phyloP scores from a whole-genome alignment of 2,888 invertebrate species.

The Leucania comma region DNA sequence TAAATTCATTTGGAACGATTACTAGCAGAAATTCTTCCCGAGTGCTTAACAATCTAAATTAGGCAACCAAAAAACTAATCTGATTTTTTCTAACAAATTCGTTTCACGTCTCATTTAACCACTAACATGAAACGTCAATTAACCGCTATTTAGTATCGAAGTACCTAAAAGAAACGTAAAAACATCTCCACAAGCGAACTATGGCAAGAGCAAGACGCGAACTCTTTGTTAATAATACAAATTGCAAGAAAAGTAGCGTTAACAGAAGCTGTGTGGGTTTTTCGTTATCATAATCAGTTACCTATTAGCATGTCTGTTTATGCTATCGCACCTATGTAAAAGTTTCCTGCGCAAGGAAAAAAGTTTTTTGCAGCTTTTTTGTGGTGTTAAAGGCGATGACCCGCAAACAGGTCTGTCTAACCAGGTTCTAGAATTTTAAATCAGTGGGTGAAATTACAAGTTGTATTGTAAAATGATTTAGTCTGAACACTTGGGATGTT shows the following conservation, averaged over 20 bases:
- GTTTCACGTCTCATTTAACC: conserved; percentile 43
- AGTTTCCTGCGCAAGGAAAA: conserved; percentile 38
- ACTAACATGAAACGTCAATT: conserved; percentile 63
- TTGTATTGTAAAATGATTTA: neutral
- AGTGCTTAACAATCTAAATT: conserved; percentile 17
- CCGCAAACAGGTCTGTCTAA: conserved; percentile 46
- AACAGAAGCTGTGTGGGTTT: conserved; percentile 46
- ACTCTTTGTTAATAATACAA: conserved; percentile 46
- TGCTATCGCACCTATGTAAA: conserved; percentile 31
- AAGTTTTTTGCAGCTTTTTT: conserved; percentile 28
- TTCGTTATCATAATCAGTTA: conserved; percentile 56
- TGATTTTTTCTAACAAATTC: conserved; percentile 17
- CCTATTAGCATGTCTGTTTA: conserved; percentile 44
- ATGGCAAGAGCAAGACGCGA: conserved; percentile 20
- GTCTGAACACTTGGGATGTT: no score
- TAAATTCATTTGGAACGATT: neutral
- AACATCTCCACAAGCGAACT: conserved; percentile 5
- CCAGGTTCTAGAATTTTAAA: conserved; percentile 21
- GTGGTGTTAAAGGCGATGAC: conserved; percentile 35
- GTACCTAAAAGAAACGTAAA: conserved; percentile 28
- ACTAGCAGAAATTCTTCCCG: neutral
- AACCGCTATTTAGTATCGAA: conserved; percentile 52
- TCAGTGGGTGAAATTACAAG: conserved; percentile 13
- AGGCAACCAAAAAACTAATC: conserved; percentile 6
- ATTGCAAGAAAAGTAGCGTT: conserved; percentile 38